Evolutionary conservation across 2,797 vertebrate species (phyloP), one percentile per base, ranked within the genome.

Genomic region (Gobionotothen gibberifrons): DNA sequence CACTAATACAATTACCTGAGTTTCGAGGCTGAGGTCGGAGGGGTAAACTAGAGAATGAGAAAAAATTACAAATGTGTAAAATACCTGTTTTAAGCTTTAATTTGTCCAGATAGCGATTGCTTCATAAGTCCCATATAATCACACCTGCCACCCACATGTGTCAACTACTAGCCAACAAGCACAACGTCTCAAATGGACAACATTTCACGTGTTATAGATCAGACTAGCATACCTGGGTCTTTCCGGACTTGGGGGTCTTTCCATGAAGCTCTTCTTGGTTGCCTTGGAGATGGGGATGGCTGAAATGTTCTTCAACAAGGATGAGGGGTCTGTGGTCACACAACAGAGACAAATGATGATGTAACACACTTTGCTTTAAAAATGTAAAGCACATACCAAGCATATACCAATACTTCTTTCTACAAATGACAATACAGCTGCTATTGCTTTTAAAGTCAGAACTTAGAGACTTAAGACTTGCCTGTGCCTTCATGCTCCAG

Each of bases 201-300:
- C 40, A 16, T 9, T 63, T 78, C 32, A 58, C 8, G 53, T 32
- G 56, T 14, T 19, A 54, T 59, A 0, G 15, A 22, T 40, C 51
- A 0, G 11, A 44, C 46, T n/a, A 17, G 17, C 51, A 59, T 95
- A 99, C 98, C 97, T 97, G 73, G 94, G 93, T 51, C 94, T 93
- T 81, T 96, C 95, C 59, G 96, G 94, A 91, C 94, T 95, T 48
- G 94, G 93, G 6, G 95, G 92, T 86, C 91, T 89, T 83, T 96
- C 96, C 85, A 93, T 79, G 61, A 96, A 94, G 79, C 95, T 96
- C 86, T 94, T 96, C 88, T 95, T 96, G 67, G 96, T 96, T 58
- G 91, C 92, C 74, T 95, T 97, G 79, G 95, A 94, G 76, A 96
- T 94, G 73, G 94, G 94, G 79, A 94, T 79, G 42, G 90, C 91